These are phyloP conservation scores for Minunthozetes semirufus DNA, from an alignment of 2,888 invertebrate species.

Conservation along the genomic window DNA sequence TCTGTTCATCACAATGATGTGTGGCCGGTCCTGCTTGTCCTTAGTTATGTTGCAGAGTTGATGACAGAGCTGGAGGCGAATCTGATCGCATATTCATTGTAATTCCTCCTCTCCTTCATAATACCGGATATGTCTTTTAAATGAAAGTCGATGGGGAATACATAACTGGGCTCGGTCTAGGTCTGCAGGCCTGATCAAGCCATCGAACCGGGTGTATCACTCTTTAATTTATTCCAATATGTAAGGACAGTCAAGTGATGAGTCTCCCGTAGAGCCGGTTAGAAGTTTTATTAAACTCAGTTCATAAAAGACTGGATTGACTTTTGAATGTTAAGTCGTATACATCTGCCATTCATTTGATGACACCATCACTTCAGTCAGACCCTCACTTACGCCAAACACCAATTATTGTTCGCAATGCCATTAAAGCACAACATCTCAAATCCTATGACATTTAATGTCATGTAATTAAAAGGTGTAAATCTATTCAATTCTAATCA, in stretches of 20 bases:
- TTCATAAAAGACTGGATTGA: background rate
- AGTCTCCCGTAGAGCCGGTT: slow-evolving; percentile 15
- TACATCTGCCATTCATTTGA: slow-evolving; percentile 9
- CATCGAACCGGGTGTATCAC: slow-evolving; percentile 7
- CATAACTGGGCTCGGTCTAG: slow-evolving; percentile 25
- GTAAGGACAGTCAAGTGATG: slow-evolving; percentile 21
- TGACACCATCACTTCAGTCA: slow-evolving; percentile 11
- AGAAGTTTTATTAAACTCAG: slow-evolving; percentile 9
- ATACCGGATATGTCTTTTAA: slow-evolving; percentile 28
- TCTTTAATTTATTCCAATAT: slow-evolving; percentile 26
- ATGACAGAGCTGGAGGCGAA: slow-evolving; percentile 21
- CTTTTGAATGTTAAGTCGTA: background rate
- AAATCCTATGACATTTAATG: slow-evolving; percentile 6
- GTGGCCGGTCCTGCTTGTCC: slow-evolving; percentile 18
- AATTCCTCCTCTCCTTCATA: slow-evolving; percentile 26
- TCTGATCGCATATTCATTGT: slow-evolving; percentile 30
- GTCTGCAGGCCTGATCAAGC: slow-evolving; percentile 12
- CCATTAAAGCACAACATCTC: background rate
- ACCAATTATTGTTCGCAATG: background rate
- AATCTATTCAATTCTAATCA: background rate
- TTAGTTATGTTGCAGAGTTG: background rate
- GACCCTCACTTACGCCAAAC: background rate
- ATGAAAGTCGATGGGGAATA: slow-evolving; percentile 29
- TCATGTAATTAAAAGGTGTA: slow-evolving; percentile 2
- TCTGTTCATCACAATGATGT: slow-evolving; percentile 19